Conservation (phyloP, 2,797 vertebrate genomes). For the Heteromormyrus szaboi region DNA sequence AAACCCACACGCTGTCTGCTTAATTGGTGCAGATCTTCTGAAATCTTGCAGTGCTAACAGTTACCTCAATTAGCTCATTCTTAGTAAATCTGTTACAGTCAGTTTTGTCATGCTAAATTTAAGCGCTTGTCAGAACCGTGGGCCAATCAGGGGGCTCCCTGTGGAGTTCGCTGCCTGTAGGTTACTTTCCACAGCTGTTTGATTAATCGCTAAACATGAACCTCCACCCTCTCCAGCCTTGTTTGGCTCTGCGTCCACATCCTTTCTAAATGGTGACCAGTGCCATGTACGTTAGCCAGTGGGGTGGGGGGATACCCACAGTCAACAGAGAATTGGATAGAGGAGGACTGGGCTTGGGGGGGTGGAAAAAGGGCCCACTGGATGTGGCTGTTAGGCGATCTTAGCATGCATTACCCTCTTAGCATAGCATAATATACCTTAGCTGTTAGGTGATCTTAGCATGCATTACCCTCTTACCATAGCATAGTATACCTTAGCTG, state of each 20-base stretch:
- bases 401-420: neutral
- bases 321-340: neutral
- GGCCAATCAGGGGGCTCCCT: neutral
- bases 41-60: neutral
- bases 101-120: constrained; percentile 10
- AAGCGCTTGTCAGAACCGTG: neutral
- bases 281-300: neutral
- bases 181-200: neutral
- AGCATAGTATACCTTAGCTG: neutral
- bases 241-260: neutral
- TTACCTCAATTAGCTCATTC: neutral
- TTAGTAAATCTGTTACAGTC: neutral
- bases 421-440: neutral
- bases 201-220: neutral
- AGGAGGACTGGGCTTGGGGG: neutral
- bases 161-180: neutral
- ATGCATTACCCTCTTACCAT: neutral
- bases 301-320: neutral
- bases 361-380: neutral
- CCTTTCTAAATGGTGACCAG: neutral
- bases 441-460: neutral
- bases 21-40: neutral
- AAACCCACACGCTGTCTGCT: neutral
- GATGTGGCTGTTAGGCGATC: neutral
- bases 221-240: neutral